Percentiles rank a stretch among this genome's conserved stretches.
These are phyloP conservation scores for Pyrgilauda ruficollis DNA, from an alignment of 2,113 vertebrate species.

Conservation along the genomic window DNA sequence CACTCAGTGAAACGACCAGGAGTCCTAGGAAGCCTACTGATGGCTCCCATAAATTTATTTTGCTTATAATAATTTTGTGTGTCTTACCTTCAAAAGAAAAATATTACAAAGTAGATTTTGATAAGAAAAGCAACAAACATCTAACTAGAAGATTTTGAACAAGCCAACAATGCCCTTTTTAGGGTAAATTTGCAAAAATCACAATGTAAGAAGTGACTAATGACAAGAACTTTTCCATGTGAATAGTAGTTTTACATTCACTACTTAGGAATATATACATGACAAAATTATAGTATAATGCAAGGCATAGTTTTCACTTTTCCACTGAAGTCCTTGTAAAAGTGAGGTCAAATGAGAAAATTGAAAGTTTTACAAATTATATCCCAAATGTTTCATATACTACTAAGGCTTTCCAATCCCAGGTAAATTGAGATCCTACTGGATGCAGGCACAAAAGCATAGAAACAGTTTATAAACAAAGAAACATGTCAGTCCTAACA, in stretches of 20 bases:
- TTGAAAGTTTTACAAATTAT: background rate
- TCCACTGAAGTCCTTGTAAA: background rate
- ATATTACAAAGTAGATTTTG: background rate
- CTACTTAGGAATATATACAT: background rate
- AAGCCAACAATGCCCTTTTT: fast-evolving
- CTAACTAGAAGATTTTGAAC: background rate
- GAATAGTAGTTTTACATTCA: background rate
- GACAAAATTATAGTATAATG: background rate
- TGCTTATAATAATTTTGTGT: background rate
- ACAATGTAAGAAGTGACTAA: background rate
- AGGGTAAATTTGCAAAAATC: background rate
- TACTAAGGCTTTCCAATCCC: background rate
- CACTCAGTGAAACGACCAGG: background rate
- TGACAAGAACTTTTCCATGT: background rate
- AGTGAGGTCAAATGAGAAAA: background rate
- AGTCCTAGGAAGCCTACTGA: background rate
- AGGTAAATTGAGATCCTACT: background rate
- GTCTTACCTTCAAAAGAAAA: background rate
- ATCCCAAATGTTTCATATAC: background rate
- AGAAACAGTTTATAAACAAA: background rate
- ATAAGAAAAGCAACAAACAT: background rate
- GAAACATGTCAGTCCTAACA: background rate
- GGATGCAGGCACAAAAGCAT: background rate
- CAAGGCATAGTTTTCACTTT: background rate
- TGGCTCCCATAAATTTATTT: background rate